Evolutionary conservation across 2,888 invertebrate species (phyloP).

Genomic region (Pelosia muscerda): DNA sequence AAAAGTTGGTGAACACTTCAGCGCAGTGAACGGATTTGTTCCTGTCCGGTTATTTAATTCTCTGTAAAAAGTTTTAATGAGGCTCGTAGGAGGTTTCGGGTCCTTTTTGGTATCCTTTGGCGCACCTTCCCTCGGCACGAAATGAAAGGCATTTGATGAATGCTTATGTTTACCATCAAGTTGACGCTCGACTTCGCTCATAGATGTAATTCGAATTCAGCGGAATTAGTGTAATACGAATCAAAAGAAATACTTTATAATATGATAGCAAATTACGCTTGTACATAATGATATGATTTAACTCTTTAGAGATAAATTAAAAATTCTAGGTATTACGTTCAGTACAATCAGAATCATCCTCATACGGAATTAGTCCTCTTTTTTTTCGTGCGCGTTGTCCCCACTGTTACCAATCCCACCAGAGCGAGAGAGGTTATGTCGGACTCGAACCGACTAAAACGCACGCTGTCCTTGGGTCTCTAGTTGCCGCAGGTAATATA

Average conservation of each 20-base stretch:
- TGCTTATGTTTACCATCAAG: constrained; percentile 29
- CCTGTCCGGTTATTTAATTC: constrained; percentile 66
- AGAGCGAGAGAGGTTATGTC: too few relatives aligned
- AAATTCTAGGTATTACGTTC: not conserved
- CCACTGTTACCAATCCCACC: too few relatives aligned
- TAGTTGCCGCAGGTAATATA: too few relatives aligned
- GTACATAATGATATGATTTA: not conserved
- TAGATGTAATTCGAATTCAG: not conserved
- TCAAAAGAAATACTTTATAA: not conserved
- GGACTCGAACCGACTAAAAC: too few relatives aligned
- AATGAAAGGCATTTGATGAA: constrained; percentile 45
- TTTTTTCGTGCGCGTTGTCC: too few relatives aligned
- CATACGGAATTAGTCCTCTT: too few relatives aligned
- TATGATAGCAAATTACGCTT: not conserved
- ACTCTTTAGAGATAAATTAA: not conserved
- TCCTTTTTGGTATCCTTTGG: constrained; percentile 37
- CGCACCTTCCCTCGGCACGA: constrained; percentile 35
- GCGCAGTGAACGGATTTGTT: constrained; percentile 64
- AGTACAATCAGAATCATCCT: not conserved
- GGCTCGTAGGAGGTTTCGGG: constrained; percentile 45
- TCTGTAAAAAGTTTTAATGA: constrained; percentile 70
- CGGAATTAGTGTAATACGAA: not conserved
- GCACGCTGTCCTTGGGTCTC: too few relatives aligned
- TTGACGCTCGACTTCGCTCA: constrained; percentile 9
- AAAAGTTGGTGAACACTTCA: constrained; percentile 48